Base-by-base conservation (phyloP, 2,113 vertebrate genomes). In the Sterna hirundo region DNA sequence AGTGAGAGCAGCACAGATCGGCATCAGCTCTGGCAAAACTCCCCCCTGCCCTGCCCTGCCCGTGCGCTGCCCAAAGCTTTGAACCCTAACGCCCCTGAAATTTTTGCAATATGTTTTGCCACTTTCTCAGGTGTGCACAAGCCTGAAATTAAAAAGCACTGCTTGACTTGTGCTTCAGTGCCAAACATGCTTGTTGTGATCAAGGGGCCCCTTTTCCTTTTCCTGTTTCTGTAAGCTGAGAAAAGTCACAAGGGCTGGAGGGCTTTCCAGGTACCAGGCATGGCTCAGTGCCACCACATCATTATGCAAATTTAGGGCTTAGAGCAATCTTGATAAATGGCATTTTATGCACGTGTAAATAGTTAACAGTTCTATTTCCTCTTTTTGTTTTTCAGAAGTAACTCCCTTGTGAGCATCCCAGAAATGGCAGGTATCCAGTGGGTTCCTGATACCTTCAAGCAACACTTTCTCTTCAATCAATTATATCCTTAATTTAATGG, bases 41-140 rank as follows among this genome's bases (percentile, higher is more conserved):
- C 69, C 74, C 20, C 30, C 42, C 40, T 69, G 18, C 20, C 52
- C 44, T 69, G 18, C 20, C 52, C 58, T 55, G 51, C 38, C 26
- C 4, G 0, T 16, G 13, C 5, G 1, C 40, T 62, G 40, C 46
- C 51, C 72, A 12, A 17, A 30, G 12, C 32, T 70, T 32, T 15
- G 5, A 8, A 36, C 34, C 16, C 34, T 15, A 7, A 57, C 4
- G 20, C 40, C 77, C 30, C 19, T 54, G 66, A 38, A 2, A 26
- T 47, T n/a, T 44, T 52, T 75, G 38, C 58, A 8, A 0, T 29
- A 6, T 14, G 51, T 55, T 51, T 69, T 69, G 32, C 34, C 54
- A 18, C 11, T 1, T 81, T 74, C 54, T 36, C 42, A 38, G 16
- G 42, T 40, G n/a, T 4, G 3, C 34, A n/a, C 46, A 29, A 38